A percentile compares a stretch with the other conserved stretches of the same genome.
Conservation (phyloP, 2,888 invertebrate species). For the Oxycera nigricornis region DNA sequence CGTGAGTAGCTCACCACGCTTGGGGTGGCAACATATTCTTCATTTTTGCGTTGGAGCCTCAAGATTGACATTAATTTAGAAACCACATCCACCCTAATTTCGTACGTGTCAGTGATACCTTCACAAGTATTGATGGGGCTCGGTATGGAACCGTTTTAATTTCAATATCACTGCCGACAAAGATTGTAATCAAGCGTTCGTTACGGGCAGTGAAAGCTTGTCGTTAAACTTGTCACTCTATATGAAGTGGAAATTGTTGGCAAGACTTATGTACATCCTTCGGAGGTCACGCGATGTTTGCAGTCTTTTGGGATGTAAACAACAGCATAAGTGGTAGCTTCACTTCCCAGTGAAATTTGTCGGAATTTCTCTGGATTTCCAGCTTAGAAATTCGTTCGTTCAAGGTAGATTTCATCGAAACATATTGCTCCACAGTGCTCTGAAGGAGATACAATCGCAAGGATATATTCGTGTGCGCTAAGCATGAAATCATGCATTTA, state of each 20-base stretch:
- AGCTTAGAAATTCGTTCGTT: too few species aligned
- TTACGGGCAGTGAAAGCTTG: conserved; percentile 1
- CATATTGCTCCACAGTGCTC: too few species aligned
- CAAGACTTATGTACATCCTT: not conserved
- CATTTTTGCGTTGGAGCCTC: conserved; percentile 3
- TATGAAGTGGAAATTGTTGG: not conserved
- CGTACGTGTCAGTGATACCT: conserved; percentile 34
- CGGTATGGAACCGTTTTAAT: conserved; percentile 36
- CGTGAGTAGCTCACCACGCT: too few species aligned
- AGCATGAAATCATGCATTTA: too few species aligned
- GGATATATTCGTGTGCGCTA: too few species aligned
- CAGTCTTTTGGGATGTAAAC: not conserved
- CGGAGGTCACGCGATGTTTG: not conserved
- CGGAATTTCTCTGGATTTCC: too few species aligned
- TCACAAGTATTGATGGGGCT: conserved; percentile 19
- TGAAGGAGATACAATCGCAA: too few species aligned
- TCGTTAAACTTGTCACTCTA: not conserved
- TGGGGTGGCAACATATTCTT: not conserved
- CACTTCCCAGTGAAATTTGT: too few species aligned
- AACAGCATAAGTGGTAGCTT: too few species aligned
- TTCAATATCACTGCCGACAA: conserved; percentile 26
- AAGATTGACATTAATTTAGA: conserved; percentile 31
- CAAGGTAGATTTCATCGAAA: too few species aligned
- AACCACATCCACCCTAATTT: conserved; percentile 33
- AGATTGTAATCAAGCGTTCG: not conserved